These are phyloP conservation scores for Enoplosus armatus DNA, from an alignment of 2,797 vertebrate genomes.

Conservation along the genomic window DNA sequence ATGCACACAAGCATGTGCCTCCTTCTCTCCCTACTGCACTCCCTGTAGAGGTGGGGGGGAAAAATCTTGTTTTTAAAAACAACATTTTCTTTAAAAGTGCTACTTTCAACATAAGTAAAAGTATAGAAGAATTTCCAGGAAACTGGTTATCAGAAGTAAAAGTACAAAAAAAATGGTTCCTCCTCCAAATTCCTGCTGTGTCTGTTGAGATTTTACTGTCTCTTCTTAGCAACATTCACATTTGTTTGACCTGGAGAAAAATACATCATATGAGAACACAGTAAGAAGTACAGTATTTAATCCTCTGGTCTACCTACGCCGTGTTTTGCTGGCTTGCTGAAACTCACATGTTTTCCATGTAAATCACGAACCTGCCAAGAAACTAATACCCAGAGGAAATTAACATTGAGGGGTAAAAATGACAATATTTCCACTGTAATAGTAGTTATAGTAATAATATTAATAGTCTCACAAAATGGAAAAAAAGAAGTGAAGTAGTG, in stretches of 20 bases:
- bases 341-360: neutral
- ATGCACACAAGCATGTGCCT: constrained; percentile 30
- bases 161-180: neutral
- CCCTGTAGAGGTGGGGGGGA: neutral
- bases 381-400: neutral
- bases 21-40: constrained; percentile 17
- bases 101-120: constrained; percentile 1
- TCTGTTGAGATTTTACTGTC: neutral
- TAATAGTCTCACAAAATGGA: neutral
- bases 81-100: neutral
- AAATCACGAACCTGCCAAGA: neutral
- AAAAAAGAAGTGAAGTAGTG: neutral
- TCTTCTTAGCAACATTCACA: neutral
- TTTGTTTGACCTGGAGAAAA: neutral
- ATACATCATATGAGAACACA: neutral
- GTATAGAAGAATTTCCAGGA: constrained; percentile 13
- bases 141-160: constrained; percentile 15
- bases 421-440: neutral
- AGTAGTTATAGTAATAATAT: too few species aligned
- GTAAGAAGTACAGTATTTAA: neutral
- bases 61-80: neutral
- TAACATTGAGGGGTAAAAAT: neutral
- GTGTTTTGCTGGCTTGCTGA: neutral
- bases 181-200: neutral
- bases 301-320: neutral